Conservation (phyloP, 37 sponge, comb jelly and placozoan genomes). For the Beroe ovata region DNA sequence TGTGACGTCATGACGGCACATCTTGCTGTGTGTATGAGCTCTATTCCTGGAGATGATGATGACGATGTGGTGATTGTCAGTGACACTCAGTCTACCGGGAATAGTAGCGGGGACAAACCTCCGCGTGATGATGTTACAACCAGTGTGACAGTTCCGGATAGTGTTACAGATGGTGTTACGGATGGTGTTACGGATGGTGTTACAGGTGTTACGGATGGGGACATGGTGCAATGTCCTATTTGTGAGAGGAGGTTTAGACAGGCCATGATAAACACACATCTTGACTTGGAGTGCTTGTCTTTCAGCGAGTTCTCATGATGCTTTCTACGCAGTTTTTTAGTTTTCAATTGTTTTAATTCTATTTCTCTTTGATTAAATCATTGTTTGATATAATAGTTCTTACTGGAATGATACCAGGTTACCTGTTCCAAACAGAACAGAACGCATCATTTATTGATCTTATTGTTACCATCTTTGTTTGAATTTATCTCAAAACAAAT, state of each 20-base stretch:
- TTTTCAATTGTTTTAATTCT: too few species aligned
- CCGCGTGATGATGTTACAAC: neutral
- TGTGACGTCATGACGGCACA: neutral
- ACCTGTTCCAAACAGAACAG: too few species aligned
- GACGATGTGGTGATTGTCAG: neutral
- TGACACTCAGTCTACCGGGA: neutral
- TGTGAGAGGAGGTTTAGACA: neutral
- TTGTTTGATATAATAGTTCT: too few species aligned
- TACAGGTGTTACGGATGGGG: neutral
- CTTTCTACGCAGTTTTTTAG: too few species aligned
- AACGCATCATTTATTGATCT: too few species aligned
- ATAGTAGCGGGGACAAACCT: neutral
- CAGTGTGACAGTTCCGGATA: neutral
- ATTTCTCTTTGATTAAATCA: too few species aligned
- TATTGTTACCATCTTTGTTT: too few species aligned
- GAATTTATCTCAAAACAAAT: too few species aligned
- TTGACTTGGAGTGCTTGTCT: neutral
- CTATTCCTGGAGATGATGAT: constrained; percentile 13
- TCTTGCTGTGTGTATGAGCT: neutral
- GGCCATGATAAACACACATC: neutral
- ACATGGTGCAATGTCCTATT: constrained; percentile 22
- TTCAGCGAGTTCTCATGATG: neutral
- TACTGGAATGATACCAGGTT: too few species aligned
- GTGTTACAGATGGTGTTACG: neutral
- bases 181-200: neutral